Percentiles rank a stretch among this genome's conserved stretches.
These are phyloP conservation scores for Drosophila ustulata DNA, from an alignment of 2,888 invertebrate genomes.

Conservation along the genomic window DNA sequence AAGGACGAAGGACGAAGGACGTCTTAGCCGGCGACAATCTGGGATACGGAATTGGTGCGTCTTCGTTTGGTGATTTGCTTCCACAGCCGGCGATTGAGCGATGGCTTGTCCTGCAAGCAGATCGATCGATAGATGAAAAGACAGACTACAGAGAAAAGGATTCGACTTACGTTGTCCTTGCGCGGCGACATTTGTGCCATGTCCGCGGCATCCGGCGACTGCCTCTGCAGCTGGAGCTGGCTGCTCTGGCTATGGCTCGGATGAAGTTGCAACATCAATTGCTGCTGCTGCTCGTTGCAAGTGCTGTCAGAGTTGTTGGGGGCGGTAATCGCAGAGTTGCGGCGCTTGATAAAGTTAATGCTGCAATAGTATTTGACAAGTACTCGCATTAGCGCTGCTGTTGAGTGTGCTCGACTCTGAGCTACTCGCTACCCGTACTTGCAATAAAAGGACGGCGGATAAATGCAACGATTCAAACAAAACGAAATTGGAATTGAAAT, in stretches of 20 bases:
- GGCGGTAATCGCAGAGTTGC: conserved; percentile 83
- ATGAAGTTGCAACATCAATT: conserved; percentile 50
- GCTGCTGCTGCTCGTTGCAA: conserved; percentile 70
- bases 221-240: conserved; percentile 64
- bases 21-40: conserved; percentile 82
- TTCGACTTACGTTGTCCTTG: conserved; percentile 83
- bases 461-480: not conserved
- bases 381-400: conserved; percentile 1
- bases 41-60: conserved; percentile 86
- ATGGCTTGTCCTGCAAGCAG: conserved; percentile 89
- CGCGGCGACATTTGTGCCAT: conserved; percentile 83
- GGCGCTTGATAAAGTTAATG: conserved; percentile 84
- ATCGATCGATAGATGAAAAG: no score
- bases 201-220: conserved; percentile 61
- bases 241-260: conserved; percentile 77
- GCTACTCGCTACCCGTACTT: not conserved
- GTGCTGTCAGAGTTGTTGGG: no score
- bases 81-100: conserved; percentile 92
- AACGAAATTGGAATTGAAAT: not conserved
- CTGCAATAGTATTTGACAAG: conserved; percentile 53
- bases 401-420: conserved; percentile 4
- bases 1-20: not conserved
- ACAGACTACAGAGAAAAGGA: not conserved
- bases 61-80: conserved; percentile 91
- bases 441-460: not conserved